Base-by-base conservation (phyloP, 2,797 vertebrate species). In the Lagodon rhomboides region DNA sequence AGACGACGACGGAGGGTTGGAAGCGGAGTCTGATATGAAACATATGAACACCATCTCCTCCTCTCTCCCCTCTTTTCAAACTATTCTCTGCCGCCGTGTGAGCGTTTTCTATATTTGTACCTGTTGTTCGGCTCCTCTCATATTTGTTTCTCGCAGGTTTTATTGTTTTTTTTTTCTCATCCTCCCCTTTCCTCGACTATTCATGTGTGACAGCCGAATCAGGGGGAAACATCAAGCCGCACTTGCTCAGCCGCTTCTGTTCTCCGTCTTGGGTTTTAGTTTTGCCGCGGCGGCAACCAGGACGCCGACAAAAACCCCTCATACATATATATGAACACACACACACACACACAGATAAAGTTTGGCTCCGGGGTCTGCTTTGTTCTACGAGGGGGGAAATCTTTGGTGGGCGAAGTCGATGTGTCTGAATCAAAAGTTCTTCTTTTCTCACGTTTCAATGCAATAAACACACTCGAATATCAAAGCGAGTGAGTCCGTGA, bases 191-290 rank as follows among this genome's bases (percentile, higher is more conserved):
- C 69, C 27, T 64, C 4, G 44, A 56, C 58, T 73, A 54, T 67
- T 74, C 60, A 67, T 67, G 71, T 80, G 64, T 79, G 76, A 75
- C 80, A 84, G 67, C 60, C 30, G 55, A 85, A 82, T 79, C 70
- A 72, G 46, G 60, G 65, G 79, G 34, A 75, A 78, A 68, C 77
- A 79, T 82, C 71, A 61, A 60, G 54, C 68, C 60, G 22, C 38
- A 18, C 61, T 50, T 6, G 23, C 69, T 80, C 68, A 58, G 61
- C 34, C 72, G 58, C 62, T 68, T 76, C 68, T 50, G 49, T 75
- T 34, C 51, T 78, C 73, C n/a, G 58, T 61, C 38, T 83, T 41
- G 38, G 84, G 50, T 78, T 69, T 69, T 73, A 69, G 3, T 9
- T n/a, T n/a, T 34, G 41, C 38, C n/a, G 23, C 15, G 38, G 60